Conservation (phyloP, 2,797 vertebrate species). For the Champsocephalus esox region DNA sequence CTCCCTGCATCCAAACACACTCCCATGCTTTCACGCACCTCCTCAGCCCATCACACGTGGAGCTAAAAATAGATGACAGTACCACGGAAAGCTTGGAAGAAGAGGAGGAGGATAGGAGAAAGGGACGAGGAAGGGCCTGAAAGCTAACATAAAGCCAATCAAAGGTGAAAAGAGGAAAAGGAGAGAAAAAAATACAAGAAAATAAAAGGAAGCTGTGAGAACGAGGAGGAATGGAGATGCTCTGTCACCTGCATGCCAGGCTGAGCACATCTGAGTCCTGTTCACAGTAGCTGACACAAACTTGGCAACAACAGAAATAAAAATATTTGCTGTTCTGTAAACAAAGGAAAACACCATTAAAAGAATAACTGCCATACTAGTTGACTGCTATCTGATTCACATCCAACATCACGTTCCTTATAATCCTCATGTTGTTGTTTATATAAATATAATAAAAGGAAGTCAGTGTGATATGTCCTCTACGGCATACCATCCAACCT, state of each 20-base stretch:
- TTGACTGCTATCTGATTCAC: constrained; percentile 19
- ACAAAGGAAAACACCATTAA: neutral
- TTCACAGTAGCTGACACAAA: constrained; percentile 32
- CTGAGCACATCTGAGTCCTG: constrained; percentile 29
- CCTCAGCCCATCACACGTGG: constrained; percentile 65
- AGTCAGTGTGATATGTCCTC: neutral
- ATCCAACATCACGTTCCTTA: constrained; percentile 9
- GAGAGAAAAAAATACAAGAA: constrained; percentile 16
- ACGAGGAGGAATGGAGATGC: constrained; percentile 7
- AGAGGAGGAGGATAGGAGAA: constrained; percentile 46
- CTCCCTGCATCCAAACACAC: too few species aligned
- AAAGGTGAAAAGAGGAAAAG: constrained; percentile 33
- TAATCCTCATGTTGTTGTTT: constrained; percentile 31
- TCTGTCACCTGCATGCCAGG: constrained; percentile 28
- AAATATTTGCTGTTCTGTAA: neutral
- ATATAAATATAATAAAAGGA: constrained; percentile 39
- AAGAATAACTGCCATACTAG: neutral
- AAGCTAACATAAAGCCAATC: constrained; percentile 36
- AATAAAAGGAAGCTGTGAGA: constrained; percentile 25
- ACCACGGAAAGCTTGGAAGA: constrained; percentile 62
- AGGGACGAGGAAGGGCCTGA: constrained; percentile 53
- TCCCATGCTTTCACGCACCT: too few species aligned
- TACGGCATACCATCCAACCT: too few species aligned
- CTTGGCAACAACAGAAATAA: constrained; percentile 14
- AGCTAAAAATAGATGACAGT: constrained; percentile 84